Conservation (phyloP, 1,140 invertebrate genomes). For the Ceratosolen fusciceps region DNA sequence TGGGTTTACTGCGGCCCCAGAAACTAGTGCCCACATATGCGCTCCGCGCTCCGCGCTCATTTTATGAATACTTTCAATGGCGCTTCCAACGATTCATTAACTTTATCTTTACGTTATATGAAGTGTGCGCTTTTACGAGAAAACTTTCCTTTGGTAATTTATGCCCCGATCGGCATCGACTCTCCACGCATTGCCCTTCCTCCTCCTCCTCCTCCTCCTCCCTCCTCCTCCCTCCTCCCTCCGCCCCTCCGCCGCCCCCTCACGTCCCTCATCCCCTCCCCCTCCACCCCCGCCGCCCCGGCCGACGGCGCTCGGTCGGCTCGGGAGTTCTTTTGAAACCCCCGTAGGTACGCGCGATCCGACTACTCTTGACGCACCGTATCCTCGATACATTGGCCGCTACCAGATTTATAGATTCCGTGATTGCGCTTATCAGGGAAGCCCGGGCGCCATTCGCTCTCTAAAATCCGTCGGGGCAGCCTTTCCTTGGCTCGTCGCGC, state of each 20-base stretch:
- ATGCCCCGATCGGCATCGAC: background rate
- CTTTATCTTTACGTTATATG: slow-evolving; percentile 2
- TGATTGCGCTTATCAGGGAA: background rate
- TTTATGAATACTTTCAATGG: slow-evolving; percentile 36
- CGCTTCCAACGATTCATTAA: slow-evolving; percentile 24
- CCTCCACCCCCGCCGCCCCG: no score
- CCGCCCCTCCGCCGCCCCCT: no score
- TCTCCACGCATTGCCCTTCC: background rate
- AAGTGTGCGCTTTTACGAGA: slow-evolving; percentile 9
- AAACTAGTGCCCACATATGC: background rate
- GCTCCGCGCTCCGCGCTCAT: background rate
- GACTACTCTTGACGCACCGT: background rate
- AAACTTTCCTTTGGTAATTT: slow-evolving; percentile 15
- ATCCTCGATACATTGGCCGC: background rate
- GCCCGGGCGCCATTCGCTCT: background rate
- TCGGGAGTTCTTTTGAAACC: no score
- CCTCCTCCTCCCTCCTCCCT: no score
- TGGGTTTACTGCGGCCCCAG: background rate
- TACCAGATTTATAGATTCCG: background rate
- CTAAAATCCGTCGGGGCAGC: background rate
- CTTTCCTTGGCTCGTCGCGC: no score
- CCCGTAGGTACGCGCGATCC: no score
- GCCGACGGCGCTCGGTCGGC: no score
- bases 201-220: background rate
- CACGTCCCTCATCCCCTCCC: no score